These are phyloP conservation scores for Girardinichthys multiradiatus DNA, from an alignment of 2,113 vertebrate genomes.

Conservation along the genomic window DNA sequence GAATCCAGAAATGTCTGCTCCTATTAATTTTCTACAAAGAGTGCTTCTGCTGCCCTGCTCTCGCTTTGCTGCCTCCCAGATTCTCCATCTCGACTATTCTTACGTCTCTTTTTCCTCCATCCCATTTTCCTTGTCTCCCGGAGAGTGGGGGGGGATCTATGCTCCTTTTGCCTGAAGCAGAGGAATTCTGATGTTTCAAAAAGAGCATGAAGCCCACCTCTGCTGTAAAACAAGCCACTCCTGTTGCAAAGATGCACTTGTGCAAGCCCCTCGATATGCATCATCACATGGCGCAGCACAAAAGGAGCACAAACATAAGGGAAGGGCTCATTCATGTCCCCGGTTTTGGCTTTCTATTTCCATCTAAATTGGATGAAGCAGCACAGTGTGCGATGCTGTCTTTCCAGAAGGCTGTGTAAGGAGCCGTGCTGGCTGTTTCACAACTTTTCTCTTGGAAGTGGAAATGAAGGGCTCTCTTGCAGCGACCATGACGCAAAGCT, in stretches of 20 bases:
- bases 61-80: conserved; percentile 32
- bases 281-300: conserved; percentile 30
- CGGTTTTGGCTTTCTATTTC: conserved; percentile 48
- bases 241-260: conserved; percentile 10
- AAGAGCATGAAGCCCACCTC: conserved; percentile 35
- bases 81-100: conserved; percentile 39
- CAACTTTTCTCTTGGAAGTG: conserved; percentile 74
- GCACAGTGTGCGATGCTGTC: conserved; percentile 50
- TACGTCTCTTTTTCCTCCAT: conserved; percentile 20
- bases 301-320: conserved; percentile 31
- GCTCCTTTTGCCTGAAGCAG: conserved; percentile 32
- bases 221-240: conserved; percentile 8
- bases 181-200: conserved; percentile 42
- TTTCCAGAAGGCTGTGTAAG: conserved; percentile 55
- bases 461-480: conserved; percentile 73
- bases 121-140: conserved; percentile 49
- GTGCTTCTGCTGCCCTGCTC: conserved; percentile 57
- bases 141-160: conserved; percentile 44
- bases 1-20: conserved; percentile 79
- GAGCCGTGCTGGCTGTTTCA: conserved; percentile 56
- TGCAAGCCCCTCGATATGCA: conserved; percentile 13
- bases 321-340: conserved; percentile 42
- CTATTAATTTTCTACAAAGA: conserved; percentile 80
- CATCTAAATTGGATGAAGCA: conserved; percentile 69
- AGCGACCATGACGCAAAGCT: conserved; percentile 66